These are phyloP conservation scores for Astropecten irregularis DNA, from an alignment of 53 echinoderm and acorn worm species.

Conservation along the genomic window DNA sequence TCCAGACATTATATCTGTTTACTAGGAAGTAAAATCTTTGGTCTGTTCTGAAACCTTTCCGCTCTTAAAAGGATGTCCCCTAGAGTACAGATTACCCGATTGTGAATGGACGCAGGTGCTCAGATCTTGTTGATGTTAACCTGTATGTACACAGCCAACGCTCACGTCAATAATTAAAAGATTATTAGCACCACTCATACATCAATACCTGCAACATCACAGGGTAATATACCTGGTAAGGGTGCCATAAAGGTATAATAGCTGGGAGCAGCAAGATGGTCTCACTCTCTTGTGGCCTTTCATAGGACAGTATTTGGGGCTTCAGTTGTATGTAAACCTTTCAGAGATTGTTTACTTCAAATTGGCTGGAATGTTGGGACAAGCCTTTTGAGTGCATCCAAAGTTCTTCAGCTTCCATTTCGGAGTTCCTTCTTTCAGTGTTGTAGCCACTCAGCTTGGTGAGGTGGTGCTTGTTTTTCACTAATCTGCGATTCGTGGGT, in stretches of 20 bases:
- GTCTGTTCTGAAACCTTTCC: too few relatives aligned
- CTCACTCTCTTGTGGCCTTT: too few relatives aligned
- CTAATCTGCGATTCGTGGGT: too few relatives aligned
- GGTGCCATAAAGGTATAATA: neutral
- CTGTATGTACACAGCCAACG: constrained; percentile 1
- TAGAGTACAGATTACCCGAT: neutral
- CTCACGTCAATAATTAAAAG: constrained; percentile 51
- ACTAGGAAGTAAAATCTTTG: too few relatives aligned
- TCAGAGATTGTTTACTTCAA: constrained; percentile 24
- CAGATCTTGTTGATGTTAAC: neutral
- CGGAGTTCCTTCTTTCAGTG: too few relatives aligned
- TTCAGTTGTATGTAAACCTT: constrained; percentile 8
- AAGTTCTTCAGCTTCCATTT: too few relatives aligned
- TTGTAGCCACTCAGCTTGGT: too few relatives aligned
- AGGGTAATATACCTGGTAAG: neutral
- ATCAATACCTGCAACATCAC: neutral
- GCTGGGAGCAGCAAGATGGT: neutral
- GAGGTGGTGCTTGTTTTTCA: too few relatives aligned
- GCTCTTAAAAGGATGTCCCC: too few relatives aligned
- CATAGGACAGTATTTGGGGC: neutral
- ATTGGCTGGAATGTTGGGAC: neutral
- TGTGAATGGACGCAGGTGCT: neutral
- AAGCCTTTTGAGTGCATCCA: too few relatives aligned
- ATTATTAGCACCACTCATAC: constrained; percentile 13
- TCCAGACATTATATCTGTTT: too few relatives aligned